Conservation (phyloP, 2,797 vertebrate species). For the Gastrophryne carolinensis region DNA sequence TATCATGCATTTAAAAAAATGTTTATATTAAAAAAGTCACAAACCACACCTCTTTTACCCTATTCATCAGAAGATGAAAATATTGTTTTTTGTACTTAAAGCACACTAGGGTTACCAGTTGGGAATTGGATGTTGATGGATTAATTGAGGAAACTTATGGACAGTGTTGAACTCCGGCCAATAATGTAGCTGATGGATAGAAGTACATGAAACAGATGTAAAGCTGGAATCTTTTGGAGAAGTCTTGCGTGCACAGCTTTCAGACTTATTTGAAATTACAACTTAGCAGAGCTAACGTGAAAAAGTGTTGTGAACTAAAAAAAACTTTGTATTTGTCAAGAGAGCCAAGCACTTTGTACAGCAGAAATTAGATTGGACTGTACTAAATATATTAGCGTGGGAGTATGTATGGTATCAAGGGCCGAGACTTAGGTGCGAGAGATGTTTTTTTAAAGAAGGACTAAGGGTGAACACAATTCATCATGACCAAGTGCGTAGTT, state of each 20-base stretch:
- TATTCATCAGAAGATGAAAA: constrained; percentile 2
- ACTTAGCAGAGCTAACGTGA: constrained; percentile 49
- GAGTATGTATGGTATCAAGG: no score
- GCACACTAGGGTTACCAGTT: constrained; percentile 48
- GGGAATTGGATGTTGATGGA: constrained; percentile 61
- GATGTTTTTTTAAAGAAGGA: no score
- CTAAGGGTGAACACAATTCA: no score
- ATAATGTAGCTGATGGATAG: constrained; percentile 60
- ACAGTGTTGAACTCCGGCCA: constrained; percentile 59
- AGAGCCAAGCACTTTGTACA: constrained; percentile 18
- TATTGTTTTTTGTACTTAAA: constrained; percentile 51
- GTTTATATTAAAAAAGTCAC: no score
- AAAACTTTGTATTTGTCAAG: constrained; percentile 27
- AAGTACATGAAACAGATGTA: constrained; percentile 62
- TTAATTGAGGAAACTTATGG: constrained; percentile 64
- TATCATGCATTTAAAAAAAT: no score
- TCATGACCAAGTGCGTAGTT: no score
- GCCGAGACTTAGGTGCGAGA: no score
- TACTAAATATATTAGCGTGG: no score
- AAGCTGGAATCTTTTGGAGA: constrained; percentile 57
- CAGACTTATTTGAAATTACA: constrained; percentile 54
- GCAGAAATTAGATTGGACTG: background rate
- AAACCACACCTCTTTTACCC: constrained; percentile 13
- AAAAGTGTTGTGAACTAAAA: constrained; percentile 41
- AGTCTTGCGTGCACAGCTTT: constrained; percentile 47